phyloP scores from a whole-genome alignment of 2,888 invertebrate species.

The Orgyia antiqua region DNA sequence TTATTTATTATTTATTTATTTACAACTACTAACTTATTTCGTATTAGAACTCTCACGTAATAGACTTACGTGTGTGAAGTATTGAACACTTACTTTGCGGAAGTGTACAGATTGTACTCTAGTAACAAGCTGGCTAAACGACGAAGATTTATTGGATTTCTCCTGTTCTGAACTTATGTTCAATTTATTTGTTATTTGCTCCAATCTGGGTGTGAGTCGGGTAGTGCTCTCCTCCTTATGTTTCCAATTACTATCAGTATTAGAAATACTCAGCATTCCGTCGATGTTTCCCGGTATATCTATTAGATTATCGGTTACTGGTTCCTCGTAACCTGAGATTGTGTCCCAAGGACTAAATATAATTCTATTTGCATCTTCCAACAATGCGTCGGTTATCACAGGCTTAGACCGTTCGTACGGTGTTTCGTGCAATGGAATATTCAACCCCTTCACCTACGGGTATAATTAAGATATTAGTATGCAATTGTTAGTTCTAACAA shows the following conservation, averaged over 20 bases:
- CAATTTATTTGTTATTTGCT: slow-evolving; percentile 65
- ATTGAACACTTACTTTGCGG: slow-evolving; percentile 63
- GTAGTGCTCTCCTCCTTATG: slow-evolving; percentile 51
- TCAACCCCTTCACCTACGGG: slow-evolving; percentile 64
- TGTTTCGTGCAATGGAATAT: slow-evolving; percentile 58
- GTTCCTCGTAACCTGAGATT: slow-evolving; percentile 65
- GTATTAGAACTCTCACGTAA: too few relatives aligned
- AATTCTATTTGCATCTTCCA: slow-evolving; percentile 74
- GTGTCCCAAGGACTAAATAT: slow-evolving; percentile 76
- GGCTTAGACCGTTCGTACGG: slow-evolving; percentile 51
- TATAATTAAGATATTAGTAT: slow-evolving; percentile 19
- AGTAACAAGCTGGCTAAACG: slow-evolving; percentile 71
- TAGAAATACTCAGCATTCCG: slow-evolving; percentile 36
- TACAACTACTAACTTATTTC: too few relatives aligned
- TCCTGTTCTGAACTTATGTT: slow-evolving; percentile 68
- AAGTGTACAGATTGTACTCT: slow-evolving; percentile 71
- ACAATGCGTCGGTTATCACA: slow-evolving; percentile 62
- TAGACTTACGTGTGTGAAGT: too few relatives aligned
- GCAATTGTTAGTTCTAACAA: background rate
- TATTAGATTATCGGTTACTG: slow-evolving; percentile 65
- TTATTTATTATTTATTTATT: too few relatives aligned
- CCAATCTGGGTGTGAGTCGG: slow-evolving; percentile 41
- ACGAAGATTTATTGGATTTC: slow-evolving; percentile 70
- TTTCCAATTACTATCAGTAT: slow-evolving; percentile 47
- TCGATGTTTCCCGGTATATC: slow-evolving; percentile 66